A percentile compares a stretch with the other conserved stretches of the same genome.
Evolutionary conservation across 1,140 invertebrate genomes (phyloP).

Genomic region (Papilio polyxenes): DNA sequence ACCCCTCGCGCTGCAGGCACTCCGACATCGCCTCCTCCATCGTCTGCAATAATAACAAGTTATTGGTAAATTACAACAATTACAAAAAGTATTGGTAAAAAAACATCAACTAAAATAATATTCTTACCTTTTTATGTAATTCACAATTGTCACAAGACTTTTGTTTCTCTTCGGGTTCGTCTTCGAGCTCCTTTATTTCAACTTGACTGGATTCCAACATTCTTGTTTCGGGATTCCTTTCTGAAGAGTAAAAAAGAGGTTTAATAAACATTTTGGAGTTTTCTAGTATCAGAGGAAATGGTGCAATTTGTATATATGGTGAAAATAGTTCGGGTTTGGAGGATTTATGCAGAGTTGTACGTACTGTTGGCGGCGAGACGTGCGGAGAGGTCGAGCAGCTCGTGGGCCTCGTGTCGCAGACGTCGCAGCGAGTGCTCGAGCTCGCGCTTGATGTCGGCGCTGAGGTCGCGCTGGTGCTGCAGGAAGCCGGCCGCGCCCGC

Average conservation of each 20-base stretch:
- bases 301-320: not conserved
- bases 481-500: slow-evolving; percentile 70
- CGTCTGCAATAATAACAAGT: slow-evolving; percentile 53
- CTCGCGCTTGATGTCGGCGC: slow-evolving; percentile 82
- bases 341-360: slow-evolving; percentile 36
- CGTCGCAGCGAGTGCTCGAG: slow-evolving; percentile 84
- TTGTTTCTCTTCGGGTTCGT: slow-evolving; percentile 52
- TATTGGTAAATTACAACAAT: not conserved
- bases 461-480: slow-evolving; percentile 80
- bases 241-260: slow-evolving; percentile 43
- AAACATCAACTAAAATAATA: not conserved
- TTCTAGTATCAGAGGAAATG: not conserved
- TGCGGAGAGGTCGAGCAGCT: slow-evolving; percentile 83
- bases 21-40: slow-evolving; percentile 82
- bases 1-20: slow-evolving; percentile 80
- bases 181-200: slow-evolving; percentile 61
- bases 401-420: slow-evolving; percentile 84
- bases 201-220: slow-evolving; percentile 72
- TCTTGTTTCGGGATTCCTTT: slow-evolving; percentile 82
- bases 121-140: slow-evolving; percentile 61
- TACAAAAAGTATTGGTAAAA: not conserved
- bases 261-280: not conserved
- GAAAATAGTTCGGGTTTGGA: not conserved
- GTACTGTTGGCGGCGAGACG: slow-evolving; percentile 60
- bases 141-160: slow-evolving; percentile 64